Conservation (phyloP, 2,113 vertebrate genomes). For the Pardalotus punctatus region DNA sequence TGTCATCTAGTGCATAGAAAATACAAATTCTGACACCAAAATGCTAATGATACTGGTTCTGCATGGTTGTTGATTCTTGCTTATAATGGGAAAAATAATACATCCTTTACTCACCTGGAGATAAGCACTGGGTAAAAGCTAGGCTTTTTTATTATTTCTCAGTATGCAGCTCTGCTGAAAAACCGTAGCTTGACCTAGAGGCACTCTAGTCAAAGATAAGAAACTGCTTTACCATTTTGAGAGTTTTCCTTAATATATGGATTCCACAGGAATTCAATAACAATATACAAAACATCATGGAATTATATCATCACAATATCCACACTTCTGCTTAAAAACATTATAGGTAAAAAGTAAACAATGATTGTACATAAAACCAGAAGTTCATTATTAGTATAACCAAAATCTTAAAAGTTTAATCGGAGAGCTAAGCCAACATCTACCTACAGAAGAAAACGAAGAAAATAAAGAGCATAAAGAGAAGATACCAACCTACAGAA, state of each 20-base stretch:
- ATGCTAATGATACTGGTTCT: neutral
- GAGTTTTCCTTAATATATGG: neutral
- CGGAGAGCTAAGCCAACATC: neutral
- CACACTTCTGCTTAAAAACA: neutral
- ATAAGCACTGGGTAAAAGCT: neutral
- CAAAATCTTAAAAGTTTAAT: neutral
- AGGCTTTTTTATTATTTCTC: neutral
- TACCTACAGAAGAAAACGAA: neutral
- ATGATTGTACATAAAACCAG: accelerated
- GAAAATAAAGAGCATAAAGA: neutral
- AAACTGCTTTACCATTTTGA: neutral
- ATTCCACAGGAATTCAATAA: neutral
- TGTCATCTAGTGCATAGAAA: neutral
- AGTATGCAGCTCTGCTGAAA: neutral
- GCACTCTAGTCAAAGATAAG: neutral
- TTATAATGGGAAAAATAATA: neutral
- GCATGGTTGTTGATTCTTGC: neutral
- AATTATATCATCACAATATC: neutral
- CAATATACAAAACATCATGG: neutral
- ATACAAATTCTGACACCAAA: neutral
- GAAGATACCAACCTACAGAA: neutral
- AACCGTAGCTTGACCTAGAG: neutral
- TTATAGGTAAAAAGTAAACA: neutral
- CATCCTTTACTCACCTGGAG: neutral
- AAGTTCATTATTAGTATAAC: neutral